Evolutionary conservation across 2,888 invertebrate species (phyloP).

Genomic region (Hypercompe scribonia): DNA sequence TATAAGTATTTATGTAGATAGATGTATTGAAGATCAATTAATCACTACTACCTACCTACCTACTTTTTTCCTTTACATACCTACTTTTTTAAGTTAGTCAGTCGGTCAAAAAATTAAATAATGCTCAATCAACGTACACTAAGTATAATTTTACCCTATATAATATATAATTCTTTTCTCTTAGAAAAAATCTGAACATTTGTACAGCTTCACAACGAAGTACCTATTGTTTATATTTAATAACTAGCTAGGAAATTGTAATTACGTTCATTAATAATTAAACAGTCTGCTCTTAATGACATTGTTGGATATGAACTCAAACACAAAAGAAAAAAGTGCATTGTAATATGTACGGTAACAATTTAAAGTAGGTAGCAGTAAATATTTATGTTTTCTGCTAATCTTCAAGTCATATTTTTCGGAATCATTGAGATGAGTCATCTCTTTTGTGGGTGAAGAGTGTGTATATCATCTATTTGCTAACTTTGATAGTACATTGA

Average conservation of each 20-base stretch:
- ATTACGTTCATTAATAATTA: not conserved
- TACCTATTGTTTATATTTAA: conserved; percentile 1
- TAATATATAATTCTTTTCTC: not conserved
- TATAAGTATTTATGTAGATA: too few relatives aligned
- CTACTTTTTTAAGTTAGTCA: too few relatives aligned
- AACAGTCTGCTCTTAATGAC: not conserved
- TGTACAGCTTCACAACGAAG: not conserved
- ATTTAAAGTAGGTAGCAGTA: not conserved
- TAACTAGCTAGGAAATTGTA: not conserved
- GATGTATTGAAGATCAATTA: too few relatives aligned
- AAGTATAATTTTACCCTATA: not conserved
- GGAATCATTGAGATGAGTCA: not conserved
- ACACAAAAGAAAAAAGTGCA: not conserved
- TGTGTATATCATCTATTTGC: too few relatives aligned
- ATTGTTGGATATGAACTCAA: not conserved
- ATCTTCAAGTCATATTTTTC: not conserved
- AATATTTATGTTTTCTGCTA: not conserved
- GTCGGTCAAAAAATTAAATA: not conserved
- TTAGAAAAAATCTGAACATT: not conserved
- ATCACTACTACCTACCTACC: too few relatives aligned
- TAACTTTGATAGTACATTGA: too few relatives aligned
- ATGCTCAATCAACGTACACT: not conserved
- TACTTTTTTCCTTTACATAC: too few relatives aligned
- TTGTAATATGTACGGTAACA: not conserved
- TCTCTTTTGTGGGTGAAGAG: not conserved